phyloP scores from a whole-genome alignment of 2,113 vertebrate species.

The Ia io region DNA sequence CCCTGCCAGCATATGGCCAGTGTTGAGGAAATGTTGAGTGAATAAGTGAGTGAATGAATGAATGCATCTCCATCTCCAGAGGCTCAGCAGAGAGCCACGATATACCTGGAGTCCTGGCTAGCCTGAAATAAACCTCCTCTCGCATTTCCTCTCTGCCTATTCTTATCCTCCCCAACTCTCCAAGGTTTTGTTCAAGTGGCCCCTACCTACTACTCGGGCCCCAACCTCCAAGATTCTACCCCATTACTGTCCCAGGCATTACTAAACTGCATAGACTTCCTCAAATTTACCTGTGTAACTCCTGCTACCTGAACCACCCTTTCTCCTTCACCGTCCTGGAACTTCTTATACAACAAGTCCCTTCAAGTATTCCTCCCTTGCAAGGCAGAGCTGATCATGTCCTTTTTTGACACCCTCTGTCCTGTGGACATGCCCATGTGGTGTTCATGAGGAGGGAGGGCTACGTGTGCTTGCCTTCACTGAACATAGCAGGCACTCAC shows the following conservation, averaged over 20 bases:
- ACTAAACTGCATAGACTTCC: accelerated
- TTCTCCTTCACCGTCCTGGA: neutral
- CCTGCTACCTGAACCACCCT: no score
- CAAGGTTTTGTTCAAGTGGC: neutral
- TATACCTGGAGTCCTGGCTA: neutral
- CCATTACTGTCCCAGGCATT: neutral
- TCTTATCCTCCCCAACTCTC: neutral
- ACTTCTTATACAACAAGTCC: neutral
- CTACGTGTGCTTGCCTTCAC: neutral
- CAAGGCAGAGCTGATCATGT: neutral
- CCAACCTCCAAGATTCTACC: neutral
- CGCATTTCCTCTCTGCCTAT: neutral
- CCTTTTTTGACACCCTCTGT: neutral
- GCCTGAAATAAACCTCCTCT: neutral
- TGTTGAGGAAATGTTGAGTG: no score
- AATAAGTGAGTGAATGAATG: neutral
- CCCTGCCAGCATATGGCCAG: accelerated
- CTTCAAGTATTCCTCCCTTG: neutral
- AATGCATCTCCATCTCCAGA: neutral
- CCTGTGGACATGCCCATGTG: neutral
- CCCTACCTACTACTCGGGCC: neutral
- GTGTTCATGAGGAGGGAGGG: neutral
- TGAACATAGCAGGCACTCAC: neutral
- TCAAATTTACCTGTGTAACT: neutral
- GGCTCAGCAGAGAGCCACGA: neutral